Evolutionary conservation across 2,797 vertebrate genomes (phyloP), one percentile per base, ranked within the genome.

Genomic region (Poliocrania exsul): DNA sequence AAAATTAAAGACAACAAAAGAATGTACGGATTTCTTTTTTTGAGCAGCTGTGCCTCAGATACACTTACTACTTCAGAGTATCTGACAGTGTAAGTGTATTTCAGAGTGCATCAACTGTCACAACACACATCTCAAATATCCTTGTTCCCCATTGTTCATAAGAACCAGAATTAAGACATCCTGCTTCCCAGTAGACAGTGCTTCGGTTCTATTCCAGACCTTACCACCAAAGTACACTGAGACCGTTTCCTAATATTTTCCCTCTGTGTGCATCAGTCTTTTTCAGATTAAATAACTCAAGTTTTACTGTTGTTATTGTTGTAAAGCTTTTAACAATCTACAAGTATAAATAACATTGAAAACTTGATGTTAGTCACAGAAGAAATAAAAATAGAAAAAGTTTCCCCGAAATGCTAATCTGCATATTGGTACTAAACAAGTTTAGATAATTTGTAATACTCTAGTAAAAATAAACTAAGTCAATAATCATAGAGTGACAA

Each of bases 211-310:
- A 5, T 37, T 74, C n/a, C 57, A 67, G 42, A 85, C 31, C 12
- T 33, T 62, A 57, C 2, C 10, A 5, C 16, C 40, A 37, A 54
- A 7, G 11, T 2, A 10, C 2, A 20, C 9, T 0, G 0, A 11
- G 10, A 61, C 10, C 8, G 71, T 85, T 53, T 53, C 15, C 24
- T 67, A 80, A 10, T n/a, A 61, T 33, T 90, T 53, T 37, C 74
- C 46, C 17, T 87, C 57, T 2, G 1, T 9, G 4, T 42, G 16
- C 24, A 24, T 61, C 20, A 57, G 11, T 38, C n/a, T 80, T 13
- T 26, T 87, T 78, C 42, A 82, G 19, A 67, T 65, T 56, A 81
- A 60, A 50, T 10, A 73, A 74, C 23, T 56, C 6, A 77, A 20
- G 5, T 35, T 16, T 26, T 74, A 2, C 40, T 40, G 40, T 31